Conservation (phyloP, 2,888 invertebrate species). For the Cheiracanthium punctorium region DNA sequence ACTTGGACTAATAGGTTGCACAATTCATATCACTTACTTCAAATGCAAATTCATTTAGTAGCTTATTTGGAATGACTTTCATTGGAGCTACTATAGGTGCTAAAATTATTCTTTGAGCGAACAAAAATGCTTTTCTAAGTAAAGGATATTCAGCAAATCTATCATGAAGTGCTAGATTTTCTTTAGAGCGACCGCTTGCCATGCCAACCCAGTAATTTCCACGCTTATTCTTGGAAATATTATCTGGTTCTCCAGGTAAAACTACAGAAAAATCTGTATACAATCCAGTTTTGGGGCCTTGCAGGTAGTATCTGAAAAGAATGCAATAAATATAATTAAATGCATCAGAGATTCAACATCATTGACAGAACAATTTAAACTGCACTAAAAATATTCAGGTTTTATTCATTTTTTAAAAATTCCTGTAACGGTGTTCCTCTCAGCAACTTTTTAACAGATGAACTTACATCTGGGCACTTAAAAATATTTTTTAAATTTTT, state of each 20-base stretch:
- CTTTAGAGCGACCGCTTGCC: slow-evolving; percentile 40
- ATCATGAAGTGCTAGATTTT: slow-evolving; percentile 56
- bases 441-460: too few relatives aligned
- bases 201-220: slow-evolving; percentile 77
- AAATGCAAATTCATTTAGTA: slow-evolving; percentile 54
- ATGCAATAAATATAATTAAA: too few relatives aligned
- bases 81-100: slow-evolving; percentile 23
- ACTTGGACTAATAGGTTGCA: too few relatives aligned
- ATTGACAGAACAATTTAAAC: too few relatives aligned
- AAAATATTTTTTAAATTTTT: too few relatives aligned
- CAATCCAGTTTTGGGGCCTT: slow-evolving; percentile 87
- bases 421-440: neutral
- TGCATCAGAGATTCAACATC: neutral
- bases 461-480: too few relatives aligned
- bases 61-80: slow-evolving; percentile 32
- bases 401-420: neutral
- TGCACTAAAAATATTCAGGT: too few relatives aligned
- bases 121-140: slow-evolving; percentile 42
- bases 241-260: slow-evolving; percentile 82
- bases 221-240: slow-evolving; percentile 77
- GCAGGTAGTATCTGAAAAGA: slow-evolving; percentile 81
- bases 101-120: slow-evolving; percentile 39
- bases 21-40: slow-evolving; percentile 57
- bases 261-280: slow-evolving; percentile 87
- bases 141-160: slow-evolving; percentile 46